Percentiles rank a stretch among this genome's conserved stretches.
These are phyloP conservation scores for Conistra vaccinii DNA, from an alignment of 2,888 invertebrate species.

Conservation along the genomic window DNA sequence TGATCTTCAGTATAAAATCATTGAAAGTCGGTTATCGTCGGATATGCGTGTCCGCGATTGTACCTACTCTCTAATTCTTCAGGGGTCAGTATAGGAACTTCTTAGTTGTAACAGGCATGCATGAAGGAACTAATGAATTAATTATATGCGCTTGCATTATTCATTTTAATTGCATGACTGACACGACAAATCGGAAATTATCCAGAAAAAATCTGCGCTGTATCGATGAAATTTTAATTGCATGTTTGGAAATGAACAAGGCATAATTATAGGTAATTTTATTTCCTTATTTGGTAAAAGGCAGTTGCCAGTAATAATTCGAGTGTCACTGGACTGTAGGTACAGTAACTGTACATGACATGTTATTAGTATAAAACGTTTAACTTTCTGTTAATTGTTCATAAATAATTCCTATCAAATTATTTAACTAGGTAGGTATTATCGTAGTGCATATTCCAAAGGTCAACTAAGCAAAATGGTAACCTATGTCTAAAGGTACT, in stretches of 20 bases:
- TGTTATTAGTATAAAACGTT: neutral
- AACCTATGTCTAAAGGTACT: no score
- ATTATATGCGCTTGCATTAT: neutral
- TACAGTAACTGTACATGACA: neutral
- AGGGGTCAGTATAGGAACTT: no score
- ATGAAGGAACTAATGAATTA: neutral
- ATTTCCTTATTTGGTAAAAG: neutral
- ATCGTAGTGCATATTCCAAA: neutral
- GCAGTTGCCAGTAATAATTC: neutral
- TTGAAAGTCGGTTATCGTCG: no score
- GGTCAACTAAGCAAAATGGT: no score
- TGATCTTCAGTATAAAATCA: no score
- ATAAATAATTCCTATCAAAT: neutral
- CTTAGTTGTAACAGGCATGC: neutral
- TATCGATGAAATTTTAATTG: slow-evolving; percentile 1
- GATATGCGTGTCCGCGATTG: no score
- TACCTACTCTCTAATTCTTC: no score
- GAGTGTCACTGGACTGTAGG: neutral
- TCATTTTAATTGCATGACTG: slow-evolving; percentile 11
- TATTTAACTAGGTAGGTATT: neutral
- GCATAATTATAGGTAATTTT: neutral
- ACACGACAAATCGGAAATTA: neutral
- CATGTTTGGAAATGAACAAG: neutral
- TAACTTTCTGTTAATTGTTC: neutral
- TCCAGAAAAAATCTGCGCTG: neutral